Conservation (phyloP, 2,888 invertebrate species). For the Leptura quadrifasciata region DNA sequence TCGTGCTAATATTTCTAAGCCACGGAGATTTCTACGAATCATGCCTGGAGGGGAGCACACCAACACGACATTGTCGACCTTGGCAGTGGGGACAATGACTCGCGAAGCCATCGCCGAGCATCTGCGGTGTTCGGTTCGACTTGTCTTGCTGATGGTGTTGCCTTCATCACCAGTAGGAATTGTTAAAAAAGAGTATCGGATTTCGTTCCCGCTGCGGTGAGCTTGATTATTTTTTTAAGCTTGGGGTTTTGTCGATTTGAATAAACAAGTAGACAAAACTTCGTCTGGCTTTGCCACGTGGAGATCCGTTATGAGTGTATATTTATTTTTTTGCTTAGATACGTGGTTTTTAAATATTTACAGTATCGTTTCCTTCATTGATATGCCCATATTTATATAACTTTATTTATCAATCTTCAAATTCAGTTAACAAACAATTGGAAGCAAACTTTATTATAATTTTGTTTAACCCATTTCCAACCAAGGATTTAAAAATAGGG, state of each 20-base stretch:
- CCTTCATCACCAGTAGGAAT: constrained; percentile 13
- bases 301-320: neutral
- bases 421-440: too few species aligned
- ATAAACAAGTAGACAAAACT: neutral
- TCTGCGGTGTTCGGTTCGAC: constrained; percentile 8
- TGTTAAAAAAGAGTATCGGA: neutral
- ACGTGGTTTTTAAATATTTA: too few species aligned
- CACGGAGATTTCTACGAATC: constrained; percentile 50
- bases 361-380: too few species aligned
- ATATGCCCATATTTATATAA: too few species aligned
- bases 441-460: too few species aligned
- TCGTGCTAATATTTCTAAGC: constrained; percentile 3
- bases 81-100: constrained; percentile 57
- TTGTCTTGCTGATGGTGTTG: constrained; percentile 14
- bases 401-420: too few species aligned
- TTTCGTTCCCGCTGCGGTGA: constrained; percentile 14
- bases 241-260: neutral
- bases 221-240: constrained; percentile 2
- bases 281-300: neutral
- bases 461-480: too few species aligned
- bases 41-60: constrained; percentile 48
- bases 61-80: constrained; percentile 47
- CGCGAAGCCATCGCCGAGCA: constrained; percentile 36
- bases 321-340: neutral
- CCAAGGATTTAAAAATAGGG: too few species aligned